phyloP scores from a whole-genome alignment of 2,888 invertebrate species.

The Andrena flavipes region DNA sequence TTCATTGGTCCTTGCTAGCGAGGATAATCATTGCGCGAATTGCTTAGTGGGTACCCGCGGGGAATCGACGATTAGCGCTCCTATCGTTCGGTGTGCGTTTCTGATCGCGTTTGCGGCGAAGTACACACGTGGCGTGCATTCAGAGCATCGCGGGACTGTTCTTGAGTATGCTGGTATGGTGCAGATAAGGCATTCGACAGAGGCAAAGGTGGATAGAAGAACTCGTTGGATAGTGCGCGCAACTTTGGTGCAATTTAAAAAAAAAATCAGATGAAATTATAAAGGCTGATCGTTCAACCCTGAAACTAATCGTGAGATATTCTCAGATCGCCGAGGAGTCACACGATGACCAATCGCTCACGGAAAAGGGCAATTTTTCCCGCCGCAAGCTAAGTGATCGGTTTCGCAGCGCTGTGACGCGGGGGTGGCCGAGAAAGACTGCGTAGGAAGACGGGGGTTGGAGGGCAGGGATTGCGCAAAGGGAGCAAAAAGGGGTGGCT shows the following conservation, averaged over 20 bases:
- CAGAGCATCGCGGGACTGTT: slow-evolving; percentile 12
- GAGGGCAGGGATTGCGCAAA: slow-evolving; percentile 55
- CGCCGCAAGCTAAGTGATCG: slow-evolving; percentile 30
- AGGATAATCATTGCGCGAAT: slow-evolving; percentile 69
- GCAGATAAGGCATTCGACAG: slow-evolving; percentile 30
- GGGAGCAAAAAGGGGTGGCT: slow-evolving; percentile 70
- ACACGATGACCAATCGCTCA: background rate
- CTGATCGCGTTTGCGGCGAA: slow-evolving; percentile 51
- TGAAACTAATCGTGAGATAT: too few species aligned
- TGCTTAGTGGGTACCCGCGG: slow-evolving; percentile 34
- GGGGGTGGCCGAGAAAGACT: slow-evolving; percentile 21
- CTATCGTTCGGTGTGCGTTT: slow-evolving; percentile 32
- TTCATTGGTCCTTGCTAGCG: slow-evolving; percentile 50
- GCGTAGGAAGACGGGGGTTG: slow-evolving; percentile 37
- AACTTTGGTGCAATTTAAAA: background rate
- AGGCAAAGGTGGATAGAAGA: background rate
- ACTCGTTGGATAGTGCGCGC: background rate
- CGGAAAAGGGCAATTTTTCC: slow-evolving; percentile 5
- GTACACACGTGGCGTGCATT: slow-evolving; percentile 39
- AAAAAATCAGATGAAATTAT: background rate
- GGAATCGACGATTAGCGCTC: slow-evolving; percentile 42
- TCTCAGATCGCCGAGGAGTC: too few species aligned
- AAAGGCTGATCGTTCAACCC: too few species aligned
- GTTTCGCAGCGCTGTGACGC: slow-evolving; percentile 13
- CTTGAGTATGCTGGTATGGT: slow-evolving; percentile 32